Conservation (phyloP, 2,113 vertebrate genomes). For the Dolichotis patagonum region DNA sequence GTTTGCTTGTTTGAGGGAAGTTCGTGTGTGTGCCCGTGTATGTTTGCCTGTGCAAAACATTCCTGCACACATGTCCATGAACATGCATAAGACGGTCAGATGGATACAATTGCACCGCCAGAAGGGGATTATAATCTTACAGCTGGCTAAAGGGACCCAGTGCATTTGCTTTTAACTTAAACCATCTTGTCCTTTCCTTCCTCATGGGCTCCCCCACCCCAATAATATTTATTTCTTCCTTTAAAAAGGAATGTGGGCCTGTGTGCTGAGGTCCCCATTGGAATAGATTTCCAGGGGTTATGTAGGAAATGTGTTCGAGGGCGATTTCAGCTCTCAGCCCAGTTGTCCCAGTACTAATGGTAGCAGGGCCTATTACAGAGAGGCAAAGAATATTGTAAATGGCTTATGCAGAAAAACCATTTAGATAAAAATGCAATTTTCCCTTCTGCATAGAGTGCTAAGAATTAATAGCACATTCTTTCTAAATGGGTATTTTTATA, state of each 20-base stretch:
- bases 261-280: conserved; percentile 50
- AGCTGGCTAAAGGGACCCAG: background rate
- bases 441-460: conserved; percentile 81
- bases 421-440: conserved; percentile 89
- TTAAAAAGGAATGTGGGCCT: conserved; percentile 46
- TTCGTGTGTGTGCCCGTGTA: background rate
- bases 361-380: conserved; percentile 81
- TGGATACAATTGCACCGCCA: background rate
- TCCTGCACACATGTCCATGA: background rate
- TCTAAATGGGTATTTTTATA: conserved; percentile 84
- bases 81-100: background rate
- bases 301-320: conserved; percentile 68
- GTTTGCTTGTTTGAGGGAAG: conserved; percentile 38
- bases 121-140: background rate
- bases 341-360: conserved; percentile 78
- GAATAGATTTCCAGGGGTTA: conserved; percentile 68
- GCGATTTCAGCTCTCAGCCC: conserved; percentile 61
- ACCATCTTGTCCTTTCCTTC: conserved; percentile 41
- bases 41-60: background rate
- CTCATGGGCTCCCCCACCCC: background rate
- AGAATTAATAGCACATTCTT: conserved; percentile 88
- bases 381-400: conserved; percentile 84
- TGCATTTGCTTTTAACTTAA: conserved; percentile 66
- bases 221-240: conserved; percentile 68
- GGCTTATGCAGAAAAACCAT: conserved; percentile 86